Percentiles rank a stretch among this genome's conserved stretches.
Evolutionary conservation across 2,888 invertebrate species (phyloP).

Genomic region (Sminthurides aquaticus): DNA sequence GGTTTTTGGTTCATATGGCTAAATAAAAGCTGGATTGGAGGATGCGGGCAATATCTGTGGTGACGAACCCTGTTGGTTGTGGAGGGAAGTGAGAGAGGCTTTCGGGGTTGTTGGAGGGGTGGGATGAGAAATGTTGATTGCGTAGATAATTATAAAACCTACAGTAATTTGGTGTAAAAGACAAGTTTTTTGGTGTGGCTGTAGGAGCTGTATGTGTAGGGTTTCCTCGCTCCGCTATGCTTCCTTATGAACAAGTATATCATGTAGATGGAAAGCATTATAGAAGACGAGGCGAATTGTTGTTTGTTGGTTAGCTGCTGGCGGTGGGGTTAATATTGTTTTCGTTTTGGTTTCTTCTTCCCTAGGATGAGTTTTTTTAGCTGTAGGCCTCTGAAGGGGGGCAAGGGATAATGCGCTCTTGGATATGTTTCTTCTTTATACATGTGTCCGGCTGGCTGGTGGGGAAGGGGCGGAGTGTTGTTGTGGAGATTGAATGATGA

Average conservation of each 20-base stretch:
- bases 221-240: no score
- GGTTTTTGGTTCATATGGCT: not conserved
- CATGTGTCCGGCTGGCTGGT: no score
- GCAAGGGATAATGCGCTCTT: not conserved
- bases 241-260: no score
- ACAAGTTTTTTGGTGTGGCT: not conserved
- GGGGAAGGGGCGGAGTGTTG: not conserved
- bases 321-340: not conserved
- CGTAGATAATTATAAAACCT: conserved; percentile 19
- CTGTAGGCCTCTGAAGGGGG: not conserved
- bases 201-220: no score
- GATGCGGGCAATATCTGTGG: not conserved
- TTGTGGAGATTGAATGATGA: not conserved
- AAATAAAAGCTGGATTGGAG: no score
- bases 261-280: no score
- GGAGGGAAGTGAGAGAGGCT: not conserved
- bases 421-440: not conserved
- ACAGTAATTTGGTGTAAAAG: conserved; percentile 4
- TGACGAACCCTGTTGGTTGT: not conserved
- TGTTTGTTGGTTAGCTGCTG: not conserved
- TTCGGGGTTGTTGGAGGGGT: no score
- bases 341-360: no score
- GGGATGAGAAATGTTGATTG: not conserved
- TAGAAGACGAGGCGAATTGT: no score
- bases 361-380: not conserved